Evolutionary conservation across 1,140 invertebrate genomes (phyloP), one percentile per base, ranked within the genome.

Genomic region (Drosophila arizonae): DNA sequence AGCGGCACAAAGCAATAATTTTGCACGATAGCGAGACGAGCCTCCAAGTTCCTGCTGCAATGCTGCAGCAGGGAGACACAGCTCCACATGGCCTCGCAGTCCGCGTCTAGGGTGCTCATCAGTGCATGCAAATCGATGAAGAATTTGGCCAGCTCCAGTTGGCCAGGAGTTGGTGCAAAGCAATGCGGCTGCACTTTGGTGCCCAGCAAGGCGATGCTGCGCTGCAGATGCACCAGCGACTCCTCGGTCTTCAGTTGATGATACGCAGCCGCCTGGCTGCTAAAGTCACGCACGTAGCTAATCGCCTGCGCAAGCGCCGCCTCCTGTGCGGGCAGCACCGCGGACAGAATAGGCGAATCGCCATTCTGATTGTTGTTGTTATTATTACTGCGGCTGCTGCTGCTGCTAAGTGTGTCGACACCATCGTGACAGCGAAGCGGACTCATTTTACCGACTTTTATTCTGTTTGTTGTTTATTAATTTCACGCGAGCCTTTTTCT

Each of bases 1-100:
- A 94, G 88, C 15, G 93, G 93, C 13, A 93, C 90, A 81, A 93
- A 94, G 74, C 93, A 93, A 65, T 93, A 94, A 3, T 92, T 93
- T 17, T 94, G 92, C 2, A 94, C 93, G 2, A 94, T 88, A 6
- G 92, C 92, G 11, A 88, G 76, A 24, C 93, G 91, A n/a, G 93
- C 92, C 45, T 88, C 76, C 33, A 91, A 39, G 78, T 93, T 93
- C 30, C 90, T 92, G 61, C 92, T 93, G 54, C 92, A 93, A 79
- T 92, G 92, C 86, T 94, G 93, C 62, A 94, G 80, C 51, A 94
- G 91, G 4, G 91, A 81, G 0, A 94, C 79, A 6, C 92, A 92
- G 39, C 79, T 91, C 94, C 94, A 94, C 36, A 92, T 54, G 3
- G 90, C 68, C 15, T 86, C 86, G 2, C 86, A 76, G n/a, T 87